Evolutionary conservation across 2,888 invertebrate genomes (phyloP).

Genomic region (Drosophila paranaensis): DNA sequence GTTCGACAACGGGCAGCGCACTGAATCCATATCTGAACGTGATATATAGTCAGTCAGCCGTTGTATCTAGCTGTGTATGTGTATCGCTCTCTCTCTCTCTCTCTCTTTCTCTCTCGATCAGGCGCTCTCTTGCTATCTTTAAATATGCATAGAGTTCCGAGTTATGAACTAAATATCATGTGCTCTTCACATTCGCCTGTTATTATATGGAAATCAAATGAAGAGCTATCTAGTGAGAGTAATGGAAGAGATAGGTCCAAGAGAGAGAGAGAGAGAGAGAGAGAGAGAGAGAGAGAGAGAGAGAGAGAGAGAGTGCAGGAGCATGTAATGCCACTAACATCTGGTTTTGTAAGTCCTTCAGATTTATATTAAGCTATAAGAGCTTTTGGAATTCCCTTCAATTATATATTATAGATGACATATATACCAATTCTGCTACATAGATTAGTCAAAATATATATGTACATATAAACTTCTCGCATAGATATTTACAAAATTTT

Average conservation of each 20-base stretch:
- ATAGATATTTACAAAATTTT: too few species aligned
- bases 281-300: background rate
- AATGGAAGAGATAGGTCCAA: background rate
- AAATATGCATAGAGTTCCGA: conserved; percentile 16
- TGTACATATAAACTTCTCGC: too few species aligned
- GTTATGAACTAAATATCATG: conserved; percentile 26
- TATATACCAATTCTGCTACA: too few species aligned
- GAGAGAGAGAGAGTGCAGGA: background rate
- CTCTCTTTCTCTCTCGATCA: background rate
- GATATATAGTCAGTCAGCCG: conserved; percentile 47
- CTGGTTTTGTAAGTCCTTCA: conserved; percentile 1
- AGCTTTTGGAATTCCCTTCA: background rate
- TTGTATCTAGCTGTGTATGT: conserved; percentile 19
- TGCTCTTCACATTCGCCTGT: conserved; percentile 27
- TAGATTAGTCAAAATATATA: too few species aligned
- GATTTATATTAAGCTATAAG: background rate
- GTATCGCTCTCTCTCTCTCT: background rate
- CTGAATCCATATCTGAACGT: conserved; percentile 71
- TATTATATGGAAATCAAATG: conserved; percentile 4
- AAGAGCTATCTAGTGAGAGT: background rate
- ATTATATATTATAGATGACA: background rate
- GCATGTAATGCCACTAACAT: background rate
- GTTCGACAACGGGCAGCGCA: conserved; percentile 64
- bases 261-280: background rate
- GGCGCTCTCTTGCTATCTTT: conserved; percentile 12